Base-by-base conservation (phyloP, 1,140 invertebrate species). In the Zaprionus taronus region DNA sequence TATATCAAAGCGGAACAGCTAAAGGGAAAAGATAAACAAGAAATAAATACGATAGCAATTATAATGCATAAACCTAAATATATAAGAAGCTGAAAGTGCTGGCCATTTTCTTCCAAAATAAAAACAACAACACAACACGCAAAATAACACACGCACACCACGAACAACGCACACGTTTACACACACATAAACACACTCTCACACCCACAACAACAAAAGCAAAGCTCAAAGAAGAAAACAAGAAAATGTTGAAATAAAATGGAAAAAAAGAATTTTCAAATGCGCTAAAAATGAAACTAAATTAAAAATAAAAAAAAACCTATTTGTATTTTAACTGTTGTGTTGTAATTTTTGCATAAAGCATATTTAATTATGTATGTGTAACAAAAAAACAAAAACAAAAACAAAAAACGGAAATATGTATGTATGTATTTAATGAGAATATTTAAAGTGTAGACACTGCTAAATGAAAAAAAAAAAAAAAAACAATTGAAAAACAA, bases 271-370 rank as follows among this genome's bases (percentile, higher is more conserved):
- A 75, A 62, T 64, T 71, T 71, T 64, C 9, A 73, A 74, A 79
- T 56, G 47, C 64, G 47, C 70, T 70, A 79, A 73, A 68, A 76
- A 53, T 70, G 74, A 76, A 79, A 76, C 70, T 47, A 47, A 47
- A 47, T 47, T 38, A 17, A 17, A 47, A 31, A 5, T 5, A 31
- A 31, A 77, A 77, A 66, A 68, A 82, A 83, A 79, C 78, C 68
- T 87, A 87, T 91, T 91, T 83, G 73, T 87, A 87, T 80, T 91
- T 91, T 91, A 91, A 91, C 77, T 91, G 89, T 91, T 91, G 89
- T 91, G 89, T 91, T 91, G 87, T 91, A 91, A 90, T 90, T 90
- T 90, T 90, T 85, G 85, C 85, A 84, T 85, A 89, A 90, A 82
- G 79, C 82, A 82, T 90, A 90, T 91, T 84, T 84, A 85, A 85